These are phyloP conservation scores for Drosophila tristis DNA, from an alignment of 1,140 invertebrate genomes.

Conservation along the genomic window DNA sequence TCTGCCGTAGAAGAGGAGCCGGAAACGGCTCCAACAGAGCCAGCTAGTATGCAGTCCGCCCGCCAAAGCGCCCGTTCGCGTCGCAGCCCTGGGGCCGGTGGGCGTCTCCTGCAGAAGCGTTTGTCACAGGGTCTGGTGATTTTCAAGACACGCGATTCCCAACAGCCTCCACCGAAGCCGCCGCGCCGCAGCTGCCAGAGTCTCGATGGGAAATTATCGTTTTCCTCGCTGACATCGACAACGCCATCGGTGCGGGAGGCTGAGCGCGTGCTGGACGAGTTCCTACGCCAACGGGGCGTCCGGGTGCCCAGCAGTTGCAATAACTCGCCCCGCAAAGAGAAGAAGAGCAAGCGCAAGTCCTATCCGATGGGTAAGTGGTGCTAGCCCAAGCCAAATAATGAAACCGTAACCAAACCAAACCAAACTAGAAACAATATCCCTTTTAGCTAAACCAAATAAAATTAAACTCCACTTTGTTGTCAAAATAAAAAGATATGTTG, in stretches of 20 bases:
- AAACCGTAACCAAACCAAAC: conserved; percentile 37
- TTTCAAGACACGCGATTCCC: conserved; percentile 51
- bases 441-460: conserved; percentile 21
- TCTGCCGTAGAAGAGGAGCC: conserved; percentile 47
- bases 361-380: conserved; percentile 71
- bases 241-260: conserved; percentile 72
- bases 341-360: conserved; percentile 63
- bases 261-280: conserved; percentile 72
- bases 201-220: conserved; percentile 58
- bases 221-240: conserved; percentile 62
- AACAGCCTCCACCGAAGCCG: conserved; percentile 71
- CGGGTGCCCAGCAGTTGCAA: conserved; percentile 25
- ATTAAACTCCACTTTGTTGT: neutral
- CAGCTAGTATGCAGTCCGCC: conserved; percentile 1
- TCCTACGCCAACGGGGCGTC: conserved; percentile 63
- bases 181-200: conserved; percentile 63
- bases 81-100: conserved; percentile 50
- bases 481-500: conserved; percentile 26
- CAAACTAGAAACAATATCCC: conserved; percentile 5
- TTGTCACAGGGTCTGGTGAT: conserved; percentile 52
- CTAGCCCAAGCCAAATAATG: conserved; percentile 10
- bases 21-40: conserved; percentile 19
- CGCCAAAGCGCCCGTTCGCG: conserved; percentile 25
- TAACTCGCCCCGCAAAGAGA: conserved; percentile 13
- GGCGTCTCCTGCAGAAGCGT: conserved; percentile 70